A percentile compares a stretch with the other conserved stretches of the same genome.
Evolutionary conservation across 2,113 vertebrate species (phyloP).

Genomic region (Gymnobelideus leadbeateri): DNA sequence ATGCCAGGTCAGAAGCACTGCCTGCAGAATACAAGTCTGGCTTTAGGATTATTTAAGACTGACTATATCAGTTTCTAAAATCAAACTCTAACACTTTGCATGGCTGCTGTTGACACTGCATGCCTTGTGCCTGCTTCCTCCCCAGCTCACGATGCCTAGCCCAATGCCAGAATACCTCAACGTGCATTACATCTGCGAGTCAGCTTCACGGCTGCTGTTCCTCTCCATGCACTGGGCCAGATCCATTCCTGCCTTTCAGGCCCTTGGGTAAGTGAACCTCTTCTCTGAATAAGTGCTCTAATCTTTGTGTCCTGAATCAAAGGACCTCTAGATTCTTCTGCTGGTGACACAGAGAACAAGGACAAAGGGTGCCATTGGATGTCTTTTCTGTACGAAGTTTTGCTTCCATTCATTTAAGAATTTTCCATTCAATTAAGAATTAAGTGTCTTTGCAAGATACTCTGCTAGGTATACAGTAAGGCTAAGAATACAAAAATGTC

Average conservation of each 20-base stretch:
- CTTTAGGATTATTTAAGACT: background rate
- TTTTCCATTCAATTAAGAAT: background rate
- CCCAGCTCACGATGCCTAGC: constrained; percentile 97
- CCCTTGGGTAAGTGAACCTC: constrained; percentile 91
- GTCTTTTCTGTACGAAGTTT: background rate
- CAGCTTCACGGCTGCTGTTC: constrained; percentile 97
- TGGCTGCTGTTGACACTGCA: constrained; percentile 7
- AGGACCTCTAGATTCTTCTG: background rate
- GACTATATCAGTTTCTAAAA: background rate
- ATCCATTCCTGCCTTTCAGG: constrained; percentile 97
- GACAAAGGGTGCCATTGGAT: background rate
- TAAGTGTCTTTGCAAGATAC: background rate
- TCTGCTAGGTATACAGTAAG: background rate
- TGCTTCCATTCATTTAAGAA: background rate
- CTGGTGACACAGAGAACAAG: background rate
- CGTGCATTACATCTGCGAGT: constrained; percentile 99
- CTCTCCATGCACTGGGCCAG: constrained; percentile 99
- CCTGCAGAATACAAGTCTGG: background rate
- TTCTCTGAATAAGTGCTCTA: background rate
- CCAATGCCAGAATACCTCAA: constrained; percentile 99
- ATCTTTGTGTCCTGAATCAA: background rate
- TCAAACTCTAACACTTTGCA: background rate
- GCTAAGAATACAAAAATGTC: no score
- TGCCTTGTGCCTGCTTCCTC: constrained; percentile 39
- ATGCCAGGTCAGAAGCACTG: no score